A percentile compares a stretch with the other conserved stretches of the same genome.
Evolutionary conservation across 2,797 vertebrate species (phyloP).

Genomic region (Alectoris magna): DNA sequence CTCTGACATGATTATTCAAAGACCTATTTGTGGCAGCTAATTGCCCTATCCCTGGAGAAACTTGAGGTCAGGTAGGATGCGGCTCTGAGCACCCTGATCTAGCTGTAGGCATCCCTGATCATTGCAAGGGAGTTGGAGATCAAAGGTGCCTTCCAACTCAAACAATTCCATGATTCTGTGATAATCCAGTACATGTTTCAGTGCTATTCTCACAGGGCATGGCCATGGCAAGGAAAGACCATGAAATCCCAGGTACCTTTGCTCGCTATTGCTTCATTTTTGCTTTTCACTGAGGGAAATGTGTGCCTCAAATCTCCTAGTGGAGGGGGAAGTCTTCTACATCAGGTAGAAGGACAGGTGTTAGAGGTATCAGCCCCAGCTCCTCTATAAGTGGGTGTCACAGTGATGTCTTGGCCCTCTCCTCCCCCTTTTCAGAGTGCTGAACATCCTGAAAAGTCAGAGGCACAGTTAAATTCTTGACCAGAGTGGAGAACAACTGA

Average conservation of each 20-base stretch:
- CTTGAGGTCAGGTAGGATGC: too few relatives aligned
- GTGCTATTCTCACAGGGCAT: background rate
- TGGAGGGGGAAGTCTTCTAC: background rate
- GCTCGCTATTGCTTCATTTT: background rate
- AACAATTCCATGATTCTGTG: too few relatives aligned
- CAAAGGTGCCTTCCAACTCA: too few relatives aligned
- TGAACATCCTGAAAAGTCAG: background rate
- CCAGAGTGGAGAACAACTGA: background rate
- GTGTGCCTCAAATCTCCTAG: background rate
- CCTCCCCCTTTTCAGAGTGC: background rate
- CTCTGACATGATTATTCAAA: background rate
- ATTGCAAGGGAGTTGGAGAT: too few relatives aligned
- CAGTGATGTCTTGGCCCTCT: background rate
- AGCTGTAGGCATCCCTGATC: too few relatives aligned
- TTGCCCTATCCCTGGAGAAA: too few relatives aligned
- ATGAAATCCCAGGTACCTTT: background rate
- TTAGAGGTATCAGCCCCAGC: fast-evolving
- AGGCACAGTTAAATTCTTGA: background rate
- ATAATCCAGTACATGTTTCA: background rate
- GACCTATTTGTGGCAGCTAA: background rate
- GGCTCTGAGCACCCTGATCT: too few relatives aligned
- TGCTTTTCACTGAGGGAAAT: background rate
- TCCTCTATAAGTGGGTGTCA: background rate
- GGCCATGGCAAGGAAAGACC: background rate
- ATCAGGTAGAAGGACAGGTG: background rate